Percentiles rank a stretch among this genome's conserved stretches.
Evolutionary conservation across 2,888 invertebrate genomes (phyloP).

Genomic region (Tribolium freemani): DNA sequence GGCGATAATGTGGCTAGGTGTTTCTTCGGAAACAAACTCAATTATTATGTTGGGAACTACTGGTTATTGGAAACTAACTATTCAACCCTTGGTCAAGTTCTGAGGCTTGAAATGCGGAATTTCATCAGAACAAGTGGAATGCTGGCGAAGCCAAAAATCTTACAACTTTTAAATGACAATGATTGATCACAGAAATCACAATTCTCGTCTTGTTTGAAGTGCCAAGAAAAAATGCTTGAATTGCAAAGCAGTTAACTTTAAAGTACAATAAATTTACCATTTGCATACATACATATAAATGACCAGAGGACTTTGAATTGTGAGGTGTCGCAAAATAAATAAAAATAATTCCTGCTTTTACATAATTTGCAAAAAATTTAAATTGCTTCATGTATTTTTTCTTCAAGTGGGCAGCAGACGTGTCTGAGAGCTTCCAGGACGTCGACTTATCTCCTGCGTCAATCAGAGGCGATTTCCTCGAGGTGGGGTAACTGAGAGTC

Average conservation of each 20-base stretch:
- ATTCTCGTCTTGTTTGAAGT: background rate
- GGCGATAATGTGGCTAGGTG: background rate
- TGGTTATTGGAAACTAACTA: background rate
- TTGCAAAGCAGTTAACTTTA: background rate
- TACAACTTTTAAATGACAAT: background rate
- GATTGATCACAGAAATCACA: background rate
- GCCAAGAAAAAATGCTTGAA: background rate
- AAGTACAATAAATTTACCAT: background rate
- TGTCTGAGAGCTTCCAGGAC: too few species aligned
- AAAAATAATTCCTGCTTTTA: too few species aligned
- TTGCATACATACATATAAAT: background rate
- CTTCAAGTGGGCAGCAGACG: too few species aligned
- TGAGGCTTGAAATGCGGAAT: background rate
- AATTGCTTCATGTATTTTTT: too few species aligned
- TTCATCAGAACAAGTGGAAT: background rate
- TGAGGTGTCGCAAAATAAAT: too few species aligned
- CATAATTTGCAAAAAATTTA: too few species aligned
- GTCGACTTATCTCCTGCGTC: too few species aligned
- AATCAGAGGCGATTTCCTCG: too few species aligned
- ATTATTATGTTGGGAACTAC: background rate
- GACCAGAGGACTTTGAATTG: background rate
- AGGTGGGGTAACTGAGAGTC: too few species aligned
- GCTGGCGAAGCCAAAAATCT: background rate
- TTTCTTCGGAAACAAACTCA: background rate
- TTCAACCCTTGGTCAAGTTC: background rate